phyloP scores from a whole-genome alignment of 2,113 vertebrate species.

The Pleuronectes platessa region DNA sequence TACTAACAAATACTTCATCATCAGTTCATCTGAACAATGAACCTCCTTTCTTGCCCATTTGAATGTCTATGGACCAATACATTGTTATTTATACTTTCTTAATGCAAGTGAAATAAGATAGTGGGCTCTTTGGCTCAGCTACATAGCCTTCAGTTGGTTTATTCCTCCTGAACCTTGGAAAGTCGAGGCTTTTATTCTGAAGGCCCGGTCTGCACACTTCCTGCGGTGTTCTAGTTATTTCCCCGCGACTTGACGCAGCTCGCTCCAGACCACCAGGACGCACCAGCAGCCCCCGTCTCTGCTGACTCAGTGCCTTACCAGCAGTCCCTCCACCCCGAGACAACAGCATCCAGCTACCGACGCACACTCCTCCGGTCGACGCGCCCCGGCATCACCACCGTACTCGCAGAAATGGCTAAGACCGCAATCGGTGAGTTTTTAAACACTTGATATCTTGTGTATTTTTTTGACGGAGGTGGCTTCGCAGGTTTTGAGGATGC shows the following conservation, averaged over 20 bases:
- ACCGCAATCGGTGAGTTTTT: slow-evolving; percentile 83
- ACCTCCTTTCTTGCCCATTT: too few relatives aligned
- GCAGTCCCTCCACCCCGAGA: slow-evolving; percentile 72
- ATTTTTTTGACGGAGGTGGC: neutral
- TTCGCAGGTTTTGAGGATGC: slow-evolving; percentile 48
- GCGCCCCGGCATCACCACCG: slow-evolving; percentile 38
- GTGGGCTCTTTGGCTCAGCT: too few relatives aligned
- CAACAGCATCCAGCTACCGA: slow-evolving; percentile 67
- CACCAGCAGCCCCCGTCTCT: slow-evolving; percentile 72
- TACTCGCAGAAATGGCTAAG: slow-evolving; percentile 79
- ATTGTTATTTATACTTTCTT: too few relatives aligned
- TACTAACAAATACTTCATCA: too few relatives aligned
- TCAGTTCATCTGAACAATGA: too few relatives aligned
- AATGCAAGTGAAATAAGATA: too few relatives aligned
- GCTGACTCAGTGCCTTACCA: slow-evolving; percentile 88
- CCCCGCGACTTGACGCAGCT: slow-evolving; percentile 51
- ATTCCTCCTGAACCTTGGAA: neutral
- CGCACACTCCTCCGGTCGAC: slow-evolving; percentile 56
- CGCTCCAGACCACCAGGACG: slow-evolving; percentile 67
- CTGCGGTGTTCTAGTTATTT: slow-evolving; percentile 17
- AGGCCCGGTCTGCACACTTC: neutral
- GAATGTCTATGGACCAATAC: too few relatives aligned
- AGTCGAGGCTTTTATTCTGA: slow-evolving; percentile 58
- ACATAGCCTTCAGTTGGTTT: neutral
- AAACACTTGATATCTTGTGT: neutral